A percentile compares a stretch with the other conserved stretches of the same genome.
Evolutionary conservation across 2,113 vertebrate genomes (phyloP).

Genomic region (Leuciscus idus): DNA sequence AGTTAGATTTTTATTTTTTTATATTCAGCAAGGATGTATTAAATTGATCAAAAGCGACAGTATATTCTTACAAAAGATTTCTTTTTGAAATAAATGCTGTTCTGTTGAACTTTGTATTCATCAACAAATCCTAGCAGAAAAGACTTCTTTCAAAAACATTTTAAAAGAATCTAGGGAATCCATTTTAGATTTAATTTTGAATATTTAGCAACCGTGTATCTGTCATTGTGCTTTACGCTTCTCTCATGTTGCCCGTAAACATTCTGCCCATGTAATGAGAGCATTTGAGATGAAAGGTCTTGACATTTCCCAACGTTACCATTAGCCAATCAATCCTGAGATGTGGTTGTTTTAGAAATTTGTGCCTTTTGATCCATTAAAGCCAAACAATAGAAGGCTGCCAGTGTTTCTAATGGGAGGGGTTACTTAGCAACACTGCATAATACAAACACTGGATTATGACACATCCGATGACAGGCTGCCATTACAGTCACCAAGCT

Average conservation of each 20-base stretch:
- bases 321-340: conserved; percentile 35
- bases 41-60: neutral
- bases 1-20: neutral
- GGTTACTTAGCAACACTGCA: conserved; percentile 37
- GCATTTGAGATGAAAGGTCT: conserved; percentile 22
- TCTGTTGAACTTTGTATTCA: neutral
- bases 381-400: conserved; percentile 8
- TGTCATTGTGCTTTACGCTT: neutral
- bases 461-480: conserved; percentile 15
- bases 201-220: neutral
- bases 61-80: neutral
- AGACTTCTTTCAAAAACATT: neutral
- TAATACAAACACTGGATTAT: conserved; percentile 28
- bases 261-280: conserved; percentile 7
- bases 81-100: neutral
- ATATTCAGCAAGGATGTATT: neutral
- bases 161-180: too few relatives aligned
- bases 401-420: neutral
- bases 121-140: neutral
- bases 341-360: conserved; percentile 6
- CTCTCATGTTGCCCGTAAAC: neutral
- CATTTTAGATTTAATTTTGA: neutral
- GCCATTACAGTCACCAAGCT: neutral
- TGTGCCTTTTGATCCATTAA: conserved; percentile 29
- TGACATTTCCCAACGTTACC: conserved; percentile 1